Percentiles rank a stretch among this genome's conserved stretches.
Evolutionary conservation across 2,888 invertebrate species (phyloP).

Genomic region (Steromphala cineraria): DNA sequence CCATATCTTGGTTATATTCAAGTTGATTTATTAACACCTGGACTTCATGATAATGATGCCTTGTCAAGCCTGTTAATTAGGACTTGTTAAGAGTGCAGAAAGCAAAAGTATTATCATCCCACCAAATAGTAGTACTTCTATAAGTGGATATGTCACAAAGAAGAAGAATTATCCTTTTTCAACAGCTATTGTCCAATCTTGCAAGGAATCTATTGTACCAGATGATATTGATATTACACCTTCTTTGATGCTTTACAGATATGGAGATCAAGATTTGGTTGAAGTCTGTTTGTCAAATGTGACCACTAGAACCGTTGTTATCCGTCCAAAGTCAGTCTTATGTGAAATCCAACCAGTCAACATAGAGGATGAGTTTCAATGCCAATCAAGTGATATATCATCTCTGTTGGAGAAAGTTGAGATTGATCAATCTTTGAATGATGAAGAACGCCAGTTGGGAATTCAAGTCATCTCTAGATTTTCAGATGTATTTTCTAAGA

Average conservation of each 20-base stretch:
- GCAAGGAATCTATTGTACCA: background rate
- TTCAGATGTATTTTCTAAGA: background rate
- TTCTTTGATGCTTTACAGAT: background rate
- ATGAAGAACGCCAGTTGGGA: too few species aligned
- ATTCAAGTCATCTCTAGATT: background rate
- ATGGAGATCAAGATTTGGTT: background rate
- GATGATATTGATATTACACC: background rate
- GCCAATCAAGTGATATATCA: too few species aligned
- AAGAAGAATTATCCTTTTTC: background rate
- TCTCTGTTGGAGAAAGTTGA: too few species aligned
- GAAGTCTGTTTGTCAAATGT: background rate
- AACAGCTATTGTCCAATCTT: background rate
- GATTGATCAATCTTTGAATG: too few species aligned
- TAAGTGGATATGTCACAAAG: too few species aligned
- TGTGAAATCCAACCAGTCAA: conserved; percentile 3
- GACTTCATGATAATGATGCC: too few species aligned
- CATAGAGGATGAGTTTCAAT: background rate
- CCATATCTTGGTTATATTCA: too few species aligned
- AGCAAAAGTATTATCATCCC: too few species aligned
- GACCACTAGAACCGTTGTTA: background rate
- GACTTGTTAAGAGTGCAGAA: too few species aligned
- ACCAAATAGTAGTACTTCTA: too few species aligned
- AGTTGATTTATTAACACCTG: too few species aligned
- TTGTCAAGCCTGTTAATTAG: too few species aligned
- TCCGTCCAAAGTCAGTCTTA: background rate